Percentiles rank a stretch among this genome's conserved stretches.
Evolutionary conservation across 2,797 vertebrate genomes (phyloP).

Genomic region (Enteromius fasciolatus): DNA sequence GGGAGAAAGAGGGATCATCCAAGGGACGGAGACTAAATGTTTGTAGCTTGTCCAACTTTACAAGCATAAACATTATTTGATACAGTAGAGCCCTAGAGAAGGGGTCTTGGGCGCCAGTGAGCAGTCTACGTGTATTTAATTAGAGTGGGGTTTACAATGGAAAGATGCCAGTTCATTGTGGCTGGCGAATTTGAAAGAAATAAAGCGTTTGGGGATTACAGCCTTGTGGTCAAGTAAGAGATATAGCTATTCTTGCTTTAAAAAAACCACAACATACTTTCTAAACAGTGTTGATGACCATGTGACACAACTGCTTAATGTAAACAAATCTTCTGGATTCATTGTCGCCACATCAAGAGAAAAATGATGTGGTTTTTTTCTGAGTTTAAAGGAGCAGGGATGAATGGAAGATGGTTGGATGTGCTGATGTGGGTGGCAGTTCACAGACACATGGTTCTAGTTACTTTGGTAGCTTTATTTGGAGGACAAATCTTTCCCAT

Average conservation of each 20-base stretch:
- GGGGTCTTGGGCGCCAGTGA: slow-evolving; percentile 20
- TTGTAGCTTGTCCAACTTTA: slow-evolving; percentile 64
- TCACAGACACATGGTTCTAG: slow-evolving; percentile 35
- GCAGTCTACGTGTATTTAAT: slow-evolving; percentile 43
- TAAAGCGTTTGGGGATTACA: slow-evolving; percentile 57
- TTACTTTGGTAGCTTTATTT: slow-evolving; percentile 16
- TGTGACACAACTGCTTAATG: not conserved
- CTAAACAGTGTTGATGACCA: not conserved
- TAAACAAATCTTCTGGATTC: slow-evolving; percentile 10
- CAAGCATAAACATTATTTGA: slow-evolving; percentile 38
- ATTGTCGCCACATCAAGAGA: slow-evolving; percentile 22
- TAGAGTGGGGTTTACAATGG: slow-evolving; percentile 49
- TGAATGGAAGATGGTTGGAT: not conserved
- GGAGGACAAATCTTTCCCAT: slow-evolving; percentile 7
- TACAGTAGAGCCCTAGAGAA: slow-evolving; percentile 23
- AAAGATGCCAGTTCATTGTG: slow-evolving; percentile 12
- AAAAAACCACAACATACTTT: not conserved
- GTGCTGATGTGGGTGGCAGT: slow-evolving; percentile 15
- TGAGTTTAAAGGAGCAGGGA: not conserved
- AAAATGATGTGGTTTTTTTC: slow-evolving; percentile 1
- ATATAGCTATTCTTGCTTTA: slow-evolving; percentile 25
- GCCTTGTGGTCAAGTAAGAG: slow-evolving; percentile 57
- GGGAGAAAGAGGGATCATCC: slow-evolving; percentile 42
- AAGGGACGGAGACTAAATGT: slow-evolving; percentile 54
- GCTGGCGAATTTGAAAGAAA: slow-evolving; percentile 50